phyloP scores from a whole-genome alignment of 2,888 invertebrate genomes.

The Microctonus hyperodae region DNA sequence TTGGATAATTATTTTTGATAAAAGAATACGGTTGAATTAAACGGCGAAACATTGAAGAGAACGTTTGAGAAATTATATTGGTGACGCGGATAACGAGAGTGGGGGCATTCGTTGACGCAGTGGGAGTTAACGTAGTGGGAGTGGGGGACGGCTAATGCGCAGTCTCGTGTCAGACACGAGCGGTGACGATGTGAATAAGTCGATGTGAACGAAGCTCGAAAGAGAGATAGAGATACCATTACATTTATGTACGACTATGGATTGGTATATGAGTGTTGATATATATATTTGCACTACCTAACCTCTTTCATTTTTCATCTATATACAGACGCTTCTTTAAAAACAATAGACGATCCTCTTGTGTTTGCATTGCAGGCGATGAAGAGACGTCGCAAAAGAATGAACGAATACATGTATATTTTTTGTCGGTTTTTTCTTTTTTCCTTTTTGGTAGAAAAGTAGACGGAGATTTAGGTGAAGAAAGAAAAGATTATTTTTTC shows the following conservation, averaged over 20 bases:
- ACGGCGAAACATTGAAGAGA: neutral
- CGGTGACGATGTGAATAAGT: slow-evolving; percentile 1
- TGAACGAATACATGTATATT: neutral
- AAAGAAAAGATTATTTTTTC: neutral
- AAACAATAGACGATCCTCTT: slow-evolving; percentile 11
- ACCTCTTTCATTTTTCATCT: neutral
- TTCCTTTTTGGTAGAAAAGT: neutral
- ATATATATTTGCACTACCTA: neutral
- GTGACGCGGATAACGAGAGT: neutral
- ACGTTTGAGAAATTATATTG: neutral
- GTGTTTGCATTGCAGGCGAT: neutral
- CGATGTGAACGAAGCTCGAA: neutral
- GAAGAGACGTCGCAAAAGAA: slow-evolving; percentile 9
- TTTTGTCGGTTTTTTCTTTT: neutral
- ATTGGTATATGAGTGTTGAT: neutral
- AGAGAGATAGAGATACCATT: neutral
- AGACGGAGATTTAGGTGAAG: neutral
- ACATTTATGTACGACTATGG: neutral
- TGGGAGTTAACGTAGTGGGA: neutral
- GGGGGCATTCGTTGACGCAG: neutral
- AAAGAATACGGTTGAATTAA: neutral
- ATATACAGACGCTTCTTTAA: neutral
- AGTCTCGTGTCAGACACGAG: slow-evolving; percentile 3
- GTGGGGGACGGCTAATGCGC: neutral
- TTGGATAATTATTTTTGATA: neutral